A percentile compares a stretch with the other conserved stretches of the same genome.
phyloP scores from a whole-genome alignment of 2,797 vertebrate species.

The Micrastur ruficollis region DNA sequence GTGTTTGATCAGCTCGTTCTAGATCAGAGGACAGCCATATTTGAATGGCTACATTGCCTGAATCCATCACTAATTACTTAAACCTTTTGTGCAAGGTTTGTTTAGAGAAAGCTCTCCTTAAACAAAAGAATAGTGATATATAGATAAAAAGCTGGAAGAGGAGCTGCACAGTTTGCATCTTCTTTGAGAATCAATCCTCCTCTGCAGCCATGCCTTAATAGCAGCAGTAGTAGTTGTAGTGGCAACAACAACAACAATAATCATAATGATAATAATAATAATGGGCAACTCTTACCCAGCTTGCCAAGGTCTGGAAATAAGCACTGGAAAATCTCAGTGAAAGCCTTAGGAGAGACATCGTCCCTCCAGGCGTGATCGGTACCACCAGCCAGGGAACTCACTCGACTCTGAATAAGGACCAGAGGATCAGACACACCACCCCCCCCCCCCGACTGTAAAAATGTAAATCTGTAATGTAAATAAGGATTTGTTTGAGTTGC shows the following conservation, averaged over 20 bases:
- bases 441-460: background rate
- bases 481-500: conserved; percentile 37
- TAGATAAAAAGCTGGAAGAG: background rate
- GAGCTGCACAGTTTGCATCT: background rate
- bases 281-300: background rate
- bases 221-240: background rate
- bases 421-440: background rate
- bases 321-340: background rate
- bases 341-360: fast-evolving
- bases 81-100: background rate
- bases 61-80: background rate
- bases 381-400: background rate
- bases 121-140: background rate
- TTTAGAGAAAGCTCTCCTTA: background rate
- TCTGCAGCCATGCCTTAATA: background rate
- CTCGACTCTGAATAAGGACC: background rate
- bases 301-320: background rate
- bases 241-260: background rate
- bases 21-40: background rate
- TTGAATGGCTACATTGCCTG: background rate
- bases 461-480: conserved; percentile 48
- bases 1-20: background rate
- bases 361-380: fast-evolving
- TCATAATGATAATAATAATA: too few relatives aligned
- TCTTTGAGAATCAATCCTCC: background rate